These are phyloP conservation scores for Toxostoma redivivum DNA, from an alignment of 2,113 vertebrate species.

Conservation along the genomic window DNA sequence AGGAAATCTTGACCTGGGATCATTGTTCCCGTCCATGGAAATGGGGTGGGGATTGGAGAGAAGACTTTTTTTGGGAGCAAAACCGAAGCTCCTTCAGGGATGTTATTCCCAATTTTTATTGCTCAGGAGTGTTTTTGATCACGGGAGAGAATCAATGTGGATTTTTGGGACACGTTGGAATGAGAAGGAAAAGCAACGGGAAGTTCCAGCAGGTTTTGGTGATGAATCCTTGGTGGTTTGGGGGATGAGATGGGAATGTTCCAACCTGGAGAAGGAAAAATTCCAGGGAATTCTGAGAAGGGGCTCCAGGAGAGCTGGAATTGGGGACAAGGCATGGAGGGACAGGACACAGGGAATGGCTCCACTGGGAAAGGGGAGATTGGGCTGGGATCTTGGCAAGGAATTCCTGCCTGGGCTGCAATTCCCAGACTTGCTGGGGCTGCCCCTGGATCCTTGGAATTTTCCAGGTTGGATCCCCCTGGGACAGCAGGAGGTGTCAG, in stretches of 20 bases:
- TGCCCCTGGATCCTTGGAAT: not conserved
- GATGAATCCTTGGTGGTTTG: not conserved
- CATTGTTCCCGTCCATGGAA: not conserved
- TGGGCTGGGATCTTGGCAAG: not conserved
- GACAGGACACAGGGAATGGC: not conserved
- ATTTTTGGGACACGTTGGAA: not conserved
- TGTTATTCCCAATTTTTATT: not conserved
- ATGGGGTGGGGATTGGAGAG: not conserved
- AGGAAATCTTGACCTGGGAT: not conserved
- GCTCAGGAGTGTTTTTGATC: not conserved
- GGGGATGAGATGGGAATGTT: not conserved
- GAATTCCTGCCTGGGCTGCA: not conserved
- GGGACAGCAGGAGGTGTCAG: fast-evolving
- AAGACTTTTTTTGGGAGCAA: not conserved
- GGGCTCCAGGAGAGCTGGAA: not conserved
- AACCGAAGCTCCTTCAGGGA: not conserved
- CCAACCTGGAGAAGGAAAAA: not conserved
- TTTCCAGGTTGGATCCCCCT: fast-evolving
- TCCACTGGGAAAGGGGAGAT: not conserved
- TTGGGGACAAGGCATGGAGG: not conserved
- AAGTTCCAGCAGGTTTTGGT: not conserved
- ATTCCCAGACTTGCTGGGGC: not conserved
- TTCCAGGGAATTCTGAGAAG: fast-evolving
- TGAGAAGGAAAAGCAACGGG: fast-evolving
- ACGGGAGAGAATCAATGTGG: fast-evolving